phyloP scores from a whole-genome alignment of 2,888 invertebrate genomes.

The Plusia festucae region DNA sequence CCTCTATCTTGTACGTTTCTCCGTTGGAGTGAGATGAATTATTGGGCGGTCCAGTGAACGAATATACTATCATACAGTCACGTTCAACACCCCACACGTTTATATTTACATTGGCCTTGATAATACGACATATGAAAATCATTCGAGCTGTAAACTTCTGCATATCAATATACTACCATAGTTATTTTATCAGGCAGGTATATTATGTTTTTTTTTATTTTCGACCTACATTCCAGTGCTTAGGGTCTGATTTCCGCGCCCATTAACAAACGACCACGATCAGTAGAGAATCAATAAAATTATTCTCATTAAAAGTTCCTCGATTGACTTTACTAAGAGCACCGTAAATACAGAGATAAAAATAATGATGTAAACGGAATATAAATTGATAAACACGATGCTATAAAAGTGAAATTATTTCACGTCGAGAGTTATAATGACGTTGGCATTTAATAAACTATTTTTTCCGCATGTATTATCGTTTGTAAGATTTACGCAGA shows the following conservation, averaged over 20 bases:
- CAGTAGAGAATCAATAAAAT: conserved; percentile 42
- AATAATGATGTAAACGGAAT: conserved; percentile 50
- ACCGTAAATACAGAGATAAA: conserved; percentile 40
- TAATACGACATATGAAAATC: conserved; percentile 41
- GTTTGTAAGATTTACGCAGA: conserved; percentile 43
- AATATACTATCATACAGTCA: conserved; percentile 56
- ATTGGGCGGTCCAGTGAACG: conserved; percentile 54
- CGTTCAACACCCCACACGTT: conserved; percentile 55
- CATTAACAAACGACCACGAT: conserved; percentile 37
- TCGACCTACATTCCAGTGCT: conserved; percentile 20
- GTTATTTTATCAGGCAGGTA: conserved; percentile 8
- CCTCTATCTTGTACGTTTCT: conserved; percentile 47
- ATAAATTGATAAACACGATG: conserved; percentile 40
- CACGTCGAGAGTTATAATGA: conserved; percentile 46
- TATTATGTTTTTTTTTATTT: not conserved
- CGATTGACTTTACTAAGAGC: conserved; percentile 18
- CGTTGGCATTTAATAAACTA: conserved; percentile 51
- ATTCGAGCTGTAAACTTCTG: conserved; percentile 9
- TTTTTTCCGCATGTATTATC: conserved; percentile 55
- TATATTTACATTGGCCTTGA: conserved; percentile 57
- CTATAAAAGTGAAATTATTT: conserved; percentile 57
- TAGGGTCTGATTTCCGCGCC: conserved; percentile 38
- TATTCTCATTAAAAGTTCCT: conserved; percentile 52
- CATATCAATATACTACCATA: conserved; percentile 15
- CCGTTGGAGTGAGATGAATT: conserved; percentile 53